Base-by-base conservation (phyloP, 2,888 invertebrate species). In the Brachynemurus nebulosus region DNA sequence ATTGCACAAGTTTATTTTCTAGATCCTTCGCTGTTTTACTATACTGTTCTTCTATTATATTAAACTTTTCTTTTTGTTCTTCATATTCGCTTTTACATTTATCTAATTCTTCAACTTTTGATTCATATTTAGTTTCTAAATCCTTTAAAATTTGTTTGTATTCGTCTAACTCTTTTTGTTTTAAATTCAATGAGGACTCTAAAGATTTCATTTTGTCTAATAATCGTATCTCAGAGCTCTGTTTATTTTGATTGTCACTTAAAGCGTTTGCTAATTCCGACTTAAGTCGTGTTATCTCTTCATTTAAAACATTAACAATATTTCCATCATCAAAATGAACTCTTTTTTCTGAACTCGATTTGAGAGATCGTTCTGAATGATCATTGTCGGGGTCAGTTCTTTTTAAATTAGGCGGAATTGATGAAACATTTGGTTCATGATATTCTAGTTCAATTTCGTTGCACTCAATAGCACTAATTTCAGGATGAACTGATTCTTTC, bases 181-280 rank as follows among this genome's bases (percentile, higher is more conserved):
- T 62, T 42, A 70, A 59, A 20, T 60, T 65, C 44, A 74, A 74
- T 35, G 70, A 72, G 0, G 67, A 67, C 2, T 69, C 63, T 47
- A 69, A 30, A 4, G n/a, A 14, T 30, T 30, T n/a, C n/a, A 14
- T 30, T 27, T 27, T 27, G 11, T 3, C 12, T n/a, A 27, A n/a
- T 5, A 27, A 27, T n/a, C 12, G 70, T 37, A 70, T 66, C 51
- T 78, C 76, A 44, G 75, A 71, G 25, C 77, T 74, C 37, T 68
- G 65, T n/a, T n/a, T n/a, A 27, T 27, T 27, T 14, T 30, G 30
- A 9, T 77, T 66, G 20, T 65, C 62, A 37, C 62, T 58, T 47
- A 74, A 74, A 55, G 78, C 80, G 50, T 69, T 68, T 19, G 72
- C 71, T 30, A 80, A 53, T 48, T 72, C 73, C 42, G 70, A 69